Conservation (phyloP, 1,140 invertebrate genomes). For the Babylonia areolata region DNA sequence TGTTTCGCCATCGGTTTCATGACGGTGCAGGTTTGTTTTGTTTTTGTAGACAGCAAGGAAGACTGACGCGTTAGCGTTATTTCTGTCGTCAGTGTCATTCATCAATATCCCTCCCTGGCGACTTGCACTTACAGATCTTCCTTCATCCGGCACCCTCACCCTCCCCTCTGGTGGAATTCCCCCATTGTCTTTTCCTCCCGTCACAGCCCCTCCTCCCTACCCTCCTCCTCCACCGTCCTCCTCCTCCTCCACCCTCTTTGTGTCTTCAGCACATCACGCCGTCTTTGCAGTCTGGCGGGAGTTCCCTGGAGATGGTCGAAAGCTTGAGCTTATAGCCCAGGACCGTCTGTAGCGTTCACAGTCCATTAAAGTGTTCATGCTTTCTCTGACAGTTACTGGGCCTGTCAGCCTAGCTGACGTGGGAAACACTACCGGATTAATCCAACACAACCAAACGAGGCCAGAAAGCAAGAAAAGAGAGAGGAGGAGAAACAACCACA, state of each 20-base stretch:
- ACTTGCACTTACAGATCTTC: too few species aligned
- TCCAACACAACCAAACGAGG: neutral
- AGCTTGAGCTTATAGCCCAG: neutral
- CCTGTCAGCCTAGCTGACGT: neutral
- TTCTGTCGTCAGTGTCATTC: too few species aligned
- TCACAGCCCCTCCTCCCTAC: too few species aligned
- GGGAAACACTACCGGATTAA: slow-evolving; percentile 1
- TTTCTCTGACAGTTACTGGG: neutral
- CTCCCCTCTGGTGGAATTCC: too few species aligned
- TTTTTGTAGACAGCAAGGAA: too few species aligned
- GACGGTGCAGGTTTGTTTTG: too few species aligned
- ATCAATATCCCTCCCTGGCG: too few species aligned
- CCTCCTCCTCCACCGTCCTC: neutral
- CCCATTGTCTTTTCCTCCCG: too few species aligned
- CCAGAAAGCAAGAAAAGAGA: neutral
- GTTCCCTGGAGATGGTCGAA: neutral
- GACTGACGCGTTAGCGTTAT: too few species aligned
- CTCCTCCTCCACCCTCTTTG: neutral
- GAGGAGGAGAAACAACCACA: neutral
- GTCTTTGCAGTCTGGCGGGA: neutral
- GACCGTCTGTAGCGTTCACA: neutral
- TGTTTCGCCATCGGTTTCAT: too few species aligned
- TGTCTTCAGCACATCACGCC: neutral
- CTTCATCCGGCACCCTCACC: too few species aligned
- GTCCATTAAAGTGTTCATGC: slow-evolving; percentile 17